These are phyloP conservation scores for Caenorhabditis sp. DNA, from an alignment of 2,888 invertebrate species.

Conservation along the genomic window DNA sequence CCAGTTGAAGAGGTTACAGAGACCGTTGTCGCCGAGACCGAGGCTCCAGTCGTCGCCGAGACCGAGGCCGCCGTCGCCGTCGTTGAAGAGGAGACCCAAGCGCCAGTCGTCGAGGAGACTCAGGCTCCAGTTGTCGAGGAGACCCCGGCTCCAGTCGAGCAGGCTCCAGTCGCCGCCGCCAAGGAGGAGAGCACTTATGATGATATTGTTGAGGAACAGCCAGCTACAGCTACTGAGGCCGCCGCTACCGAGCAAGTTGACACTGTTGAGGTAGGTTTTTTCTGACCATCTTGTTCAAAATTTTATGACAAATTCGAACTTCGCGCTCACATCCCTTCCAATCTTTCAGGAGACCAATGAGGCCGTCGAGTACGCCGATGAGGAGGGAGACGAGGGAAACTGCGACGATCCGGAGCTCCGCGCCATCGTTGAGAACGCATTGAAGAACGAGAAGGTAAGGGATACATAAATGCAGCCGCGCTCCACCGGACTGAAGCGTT, in stretches of 20 bases:
- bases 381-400: slow-evolving; percentile 76
- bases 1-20: slow-evolving; percentile 43
- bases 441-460: slow-evolving; percentile 69
- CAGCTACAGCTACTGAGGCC: slow-evolving; percentile 59
- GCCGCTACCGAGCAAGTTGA: slow-evolving; percentile 60
- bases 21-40: slow-evolving; percentile 46
- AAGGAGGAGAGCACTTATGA: slow-evolving; percentile 76
- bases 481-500: too few species aligned
- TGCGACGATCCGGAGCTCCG: slow-evolving; percentile 81
- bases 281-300: too few species aligned
- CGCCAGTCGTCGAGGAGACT: slow-evolving; percentile 34
- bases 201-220: slow-evolving; percentile 76
- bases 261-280: slow-evolving; percentile 35
- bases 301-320: neutral
- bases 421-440: slow-evolving; percentile 73
- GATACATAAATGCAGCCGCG: too few species aligned
- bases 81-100: slow-evolving; percentile 38
- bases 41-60: slow-evolving; percentile 29
- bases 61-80: slow-evolving; percentile 33
- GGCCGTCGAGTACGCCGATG: slow-evolving; percentile 70
- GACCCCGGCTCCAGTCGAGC: slow-evolving; percentile 46
- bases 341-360: slow-evolving; percentile 69
- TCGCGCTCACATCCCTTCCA: neutral
- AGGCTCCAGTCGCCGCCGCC: slow-evolving; percentile 57
- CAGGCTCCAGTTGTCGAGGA: slow-evolving; percentile 42